These are phyloP conservation scores for Anoura caudifer DNA, from an alignment of 2,113 vertebrate species.

Conservation along the genomic window DNA sequence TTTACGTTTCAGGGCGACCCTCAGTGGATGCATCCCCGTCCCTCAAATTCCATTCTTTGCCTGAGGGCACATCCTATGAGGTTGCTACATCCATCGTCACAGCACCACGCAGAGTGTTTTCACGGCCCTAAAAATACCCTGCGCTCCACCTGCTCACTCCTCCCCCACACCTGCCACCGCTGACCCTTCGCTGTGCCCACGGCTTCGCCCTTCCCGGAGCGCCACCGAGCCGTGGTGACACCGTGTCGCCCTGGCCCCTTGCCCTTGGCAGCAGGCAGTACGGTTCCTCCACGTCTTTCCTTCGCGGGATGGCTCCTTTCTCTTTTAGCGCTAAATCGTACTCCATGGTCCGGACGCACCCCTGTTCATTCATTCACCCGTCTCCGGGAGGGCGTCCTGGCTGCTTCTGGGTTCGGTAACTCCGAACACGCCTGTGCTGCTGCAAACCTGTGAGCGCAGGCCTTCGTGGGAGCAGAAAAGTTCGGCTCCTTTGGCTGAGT, in stretches of 20 bases:
- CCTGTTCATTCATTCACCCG: background rate
- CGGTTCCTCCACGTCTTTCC: background rate
- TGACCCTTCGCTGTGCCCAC: no score
- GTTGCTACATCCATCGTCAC: background rate
- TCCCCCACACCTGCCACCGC: background rate
- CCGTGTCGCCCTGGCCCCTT: background rate
- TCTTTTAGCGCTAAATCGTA: background rate
- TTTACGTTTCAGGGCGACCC: no score
- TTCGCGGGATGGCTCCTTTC: background rate
- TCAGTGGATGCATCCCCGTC: no score
- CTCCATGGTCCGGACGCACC: background rate
- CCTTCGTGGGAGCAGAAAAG: background rate
- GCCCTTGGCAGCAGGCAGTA: background rate
- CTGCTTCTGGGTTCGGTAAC: background rate
- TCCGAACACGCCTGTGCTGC: background rate
- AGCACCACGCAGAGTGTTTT: background rate
- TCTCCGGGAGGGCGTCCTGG: background rate
- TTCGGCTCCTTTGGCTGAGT: background rate
- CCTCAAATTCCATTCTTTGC: background rate
- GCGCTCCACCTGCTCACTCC: background rate
- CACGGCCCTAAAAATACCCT: background rate
- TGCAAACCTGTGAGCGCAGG: background rate
- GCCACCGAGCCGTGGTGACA: fast-evolving
- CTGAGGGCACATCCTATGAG: background rate
- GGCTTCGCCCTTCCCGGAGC: no score